Evolutionary conservation across 2,113 vertebrate genomes (phyloP).

Genomic region (Rhinogobius similis): DNA sequence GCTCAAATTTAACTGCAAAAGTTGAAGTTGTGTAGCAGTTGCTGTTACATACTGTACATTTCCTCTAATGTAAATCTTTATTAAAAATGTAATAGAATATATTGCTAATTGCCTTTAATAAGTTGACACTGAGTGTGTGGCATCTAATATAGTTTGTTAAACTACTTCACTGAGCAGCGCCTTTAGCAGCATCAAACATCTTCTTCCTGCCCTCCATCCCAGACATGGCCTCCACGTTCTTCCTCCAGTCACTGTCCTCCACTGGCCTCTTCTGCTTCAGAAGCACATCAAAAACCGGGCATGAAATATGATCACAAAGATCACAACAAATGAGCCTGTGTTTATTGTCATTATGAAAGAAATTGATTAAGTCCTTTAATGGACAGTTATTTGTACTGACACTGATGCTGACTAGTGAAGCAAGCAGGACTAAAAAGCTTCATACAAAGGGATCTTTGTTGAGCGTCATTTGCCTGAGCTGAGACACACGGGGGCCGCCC

Average conservation of each 20-base stretch:
- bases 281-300: background rate
- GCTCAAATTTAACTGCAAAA: background rate
- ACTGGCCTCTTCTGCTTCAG: slow-evolving; percentile 84
- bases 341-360: too few relatives aligned
- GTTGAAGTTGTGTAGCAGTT: background rate
- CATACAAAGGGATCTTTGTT: slow-evolving; percentile 62
- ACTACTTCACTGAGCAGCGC: slow-evolving; percentile 62
- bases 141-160: background rate
- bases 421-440: slow-evolving; percentile 38
- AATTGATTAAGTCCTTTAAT: background rate
- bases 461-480: slow-evolving; percentile 14
- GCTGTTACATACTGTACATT: too few relatives aligned
- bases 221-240: slow-evolving; percentile 96
- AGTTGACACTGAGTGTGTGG: background rate
- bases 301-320: background rate
- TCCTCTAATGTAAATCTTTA: background rate
- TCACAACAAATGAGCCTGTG: background rate
- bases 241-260: slow-evolving; percentile 94
- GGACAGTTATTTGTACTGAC: background rate
- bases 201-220: slow-evolving; percentile 97
- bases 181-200: slow-evolving; percentile 93
- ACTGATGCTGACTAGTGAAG: slow-evolving; percentile 19
- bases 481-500: slow-evolving; percentile 23
- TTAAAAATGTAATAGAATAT: background rate
- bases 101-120: background rate